phyloP scores from a whole-genome alignment of 2,113 vertebrate species.

The Cnemophilus loriae region DNA sequence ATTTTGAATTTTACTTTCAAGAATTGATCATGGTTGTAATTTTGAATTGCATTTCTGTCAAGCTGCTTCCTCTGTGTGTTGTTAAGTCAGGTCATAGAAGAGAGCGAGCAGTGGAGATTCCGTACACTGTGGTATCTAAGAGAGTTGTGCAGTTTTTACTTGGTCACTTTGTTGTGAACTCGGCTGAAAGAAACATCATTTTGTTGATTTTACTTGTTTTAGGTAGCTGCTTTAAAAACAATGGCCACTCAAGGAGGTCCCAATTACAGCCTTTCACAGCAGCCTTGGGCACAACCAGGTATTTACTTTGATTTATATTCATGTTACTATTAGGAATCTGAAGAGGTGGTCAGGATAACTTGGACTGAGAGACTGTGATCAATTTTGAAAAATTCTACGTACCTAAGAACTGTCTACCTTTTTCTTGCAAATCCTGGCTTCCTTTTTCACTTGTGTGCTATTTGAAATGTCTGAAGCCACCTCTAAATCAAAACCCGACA shows the following conservation, averaged over 20 bases:
- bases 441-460: not conserved
- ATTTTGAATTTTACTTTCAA: conserved; percentile 10
- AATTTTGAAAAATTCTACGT: not conserved
- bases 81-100: not conserved
- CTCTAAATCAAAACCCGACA: not conserved
- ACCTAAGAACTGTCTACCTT: not conserved
- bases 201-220: conserved; percentile 42
- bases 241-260: conserved; percentile 94
- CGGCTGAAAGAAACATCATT: not conserved
- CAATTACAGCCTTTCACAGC: conserved; percentile 88
- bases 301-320: not conserved
- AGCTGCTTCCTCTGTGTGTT: not conserved
- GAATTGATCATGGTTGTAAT: not conserved
- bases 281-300: conserved; percentile 98
- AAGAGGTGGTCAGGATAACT: not conserved
- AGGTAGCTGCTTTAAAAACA: conserved; percentile 90
- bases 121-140: rapidly evolving
- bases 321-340: not conserved
- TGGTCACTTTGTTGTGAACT: not conserved
- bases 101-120: not conserved
- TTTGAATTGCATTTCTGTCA: not conserved
- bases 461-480: not conserved
- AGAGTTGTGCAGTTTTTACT: not conserved
- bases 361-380: not conserved
- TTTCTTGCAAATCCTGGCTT: not conserved